These are phyloP conservation scores for Urocyon cinereoargenteus DNA, from an alignment of 2,797 vertebrate genomes.

Conservation along the genomic window DNA sequence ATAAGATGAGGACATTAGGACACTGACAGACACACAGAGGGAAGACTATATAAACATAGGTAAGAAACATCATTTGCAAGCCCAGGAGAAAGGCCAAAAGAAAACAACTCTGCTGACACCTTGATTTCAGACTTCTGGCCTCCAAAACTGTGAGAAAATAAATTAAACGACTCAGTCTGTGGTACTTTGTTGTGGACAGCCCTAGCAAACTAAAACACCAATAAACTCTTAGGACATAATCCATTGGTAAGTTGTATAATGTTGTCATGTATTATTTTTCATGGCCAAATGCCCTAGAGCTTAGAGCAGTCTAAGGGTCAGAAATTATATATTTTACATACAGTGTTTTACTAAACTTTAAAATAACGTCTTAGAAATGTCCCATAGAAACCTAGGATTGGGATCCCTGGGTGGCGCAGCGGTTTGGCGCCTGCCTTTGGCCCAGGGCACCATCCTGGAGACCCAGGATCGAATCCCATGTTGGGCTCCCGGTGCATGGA, in stretches of 20 bases:
- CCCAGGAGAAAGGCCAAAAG: not conserved
- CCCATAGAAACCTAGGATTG: not conserved
- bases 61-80: not conserved
- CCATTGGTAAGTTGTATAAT: not conserved
- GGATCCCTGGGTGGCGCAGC: too few species aligned
- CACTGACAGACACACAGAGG: not conserved
- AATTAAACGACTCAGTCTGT: not conserved
- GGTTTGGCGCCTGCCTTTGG: too few species aligned
- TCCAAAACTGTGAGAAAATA: not conserved
- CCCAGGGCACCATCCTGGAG: too few species aligned
- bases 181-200: not conserved
- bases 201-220: not conserved
- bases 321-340: not conserved
- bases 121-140: not conserved
- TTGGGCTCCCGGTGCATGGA: too few species aligned
- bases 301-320: not conserved
- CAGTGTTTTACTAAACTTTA: not conserved
- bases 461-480: too few species aligned
- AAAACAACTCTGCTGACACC: not conserved
- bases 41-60: not conserved
- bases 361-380: constrained; percentile 17
- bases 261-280: constrained; percentile 11
- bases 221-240: not conserved
- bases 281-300: not conserved
- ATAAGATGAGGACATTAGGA: not conserved